These are phyloP conservation scores for Sciurus niger DNA, from an alignment of 2,113 vertebrate genomes.

Conservation along the genomic window DNA sequence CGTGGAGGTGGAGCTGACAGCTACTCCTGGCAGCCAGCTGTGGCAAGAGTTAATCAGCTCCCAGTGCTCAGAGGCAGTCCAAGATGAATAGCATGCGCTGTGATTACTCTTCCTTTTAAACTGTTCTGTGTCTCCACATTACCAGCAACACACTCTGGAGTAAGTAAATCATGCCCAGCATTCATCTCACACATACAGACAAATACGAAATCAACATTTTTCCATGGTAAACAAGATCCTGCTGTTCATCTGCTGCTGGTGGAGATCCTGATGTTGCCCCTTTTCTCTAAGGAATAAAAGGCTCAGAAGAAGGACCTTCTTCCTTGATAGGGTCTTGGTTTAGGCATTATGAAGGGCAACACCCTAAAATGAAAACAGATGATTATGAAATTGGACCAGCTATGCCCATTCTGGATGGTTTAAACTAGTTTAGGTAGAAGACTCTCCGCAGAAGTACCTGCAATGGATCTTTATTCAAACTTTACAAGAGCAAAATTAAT, in stretches of 20 bases:
- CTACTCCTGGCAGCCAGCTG: constrained; percentile 45
- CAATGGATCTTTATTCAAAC: neutral
- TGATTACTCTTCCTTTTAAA: constrained; percentile 81
- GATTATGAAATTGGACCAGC: neutral
- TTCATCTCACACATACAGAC: constrained; percentile 75
- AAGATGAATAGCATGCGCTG: constrained; percentile 76
- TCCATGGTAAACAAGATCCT: constrained; percentile 59
- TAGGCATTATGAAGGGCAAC: neutral
- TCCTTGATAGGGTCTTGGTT: neutral
- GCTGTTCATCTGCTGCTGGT: constrained; percentile 34
- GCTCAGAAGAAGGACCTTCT: neutral
- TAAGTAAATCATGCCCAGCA: constrained; percentile 79
- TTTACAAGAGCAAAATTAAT: neutral
- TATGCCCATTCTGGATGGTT: neutral
- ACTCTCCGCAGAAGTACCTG: neutral
- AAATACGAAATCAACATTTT: constrained; percentile 80
- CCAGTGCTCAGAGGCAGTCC: neutral
- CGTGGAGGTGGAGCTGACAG: neutral
- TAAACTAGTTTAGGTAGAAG: neutral
- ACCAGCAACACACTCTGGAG: constrained; percentile 76
- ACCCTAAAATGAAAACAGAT: neutral
- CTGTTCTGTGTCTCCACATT: constrained; percentile 69
- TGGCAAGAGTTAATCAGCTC: constrained; percentile 77
- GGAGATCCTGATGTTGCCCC: neutral
- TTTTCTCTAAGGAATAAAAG: constrained; percentile 27